Percentiles rank a stretch among this genome's conserved stretches.
Evolutionary conservation across 2,113 vertebrate genomes (phyloP).

Genomic region (Ictalurus punctatus): DNA sequence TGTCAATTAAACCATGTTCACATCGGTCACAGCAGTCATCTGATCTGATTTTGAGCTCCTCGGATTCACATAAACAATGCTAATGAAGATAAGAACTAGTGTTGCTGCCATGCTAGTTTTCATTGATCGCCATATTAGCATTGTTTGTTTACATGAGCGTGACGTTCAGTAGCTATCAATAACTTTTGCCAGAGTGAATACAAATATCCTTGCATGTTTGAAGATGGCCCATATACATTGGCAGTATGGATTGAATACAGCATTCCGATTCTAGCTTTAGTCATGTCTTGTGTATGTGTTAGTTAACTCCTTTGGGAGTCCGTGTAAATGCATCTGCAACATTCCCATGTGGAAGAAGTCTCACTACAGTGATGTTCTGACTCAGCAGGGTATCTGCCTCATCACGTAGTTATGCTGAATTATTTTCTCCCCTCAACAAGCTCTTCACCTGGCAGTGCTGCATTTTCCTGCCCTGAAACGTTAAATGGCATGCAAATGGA

Average conservation of each 20-base stretch:
- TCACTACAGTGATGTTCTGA: conserved; percentile 9
- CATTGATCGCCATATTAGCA: neutral
- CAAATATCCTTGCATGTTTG: neutral
- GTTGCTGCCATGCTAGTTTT: neutral
- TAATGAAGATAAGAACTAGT: neutral
- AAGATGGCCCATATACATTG: neutral
- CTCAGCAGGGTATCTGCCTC: conserved; percentile 2
- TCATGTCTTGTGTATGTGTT: conserved; percentile 12
- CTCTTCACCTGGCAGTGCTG: neutral
- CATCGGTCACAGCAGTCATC: neutral
- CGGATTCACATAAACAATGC: neutral
- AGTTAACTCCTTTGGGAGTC: neutral
- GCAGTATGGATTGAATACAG: neutral
- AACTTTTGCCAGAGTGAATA: neutral
- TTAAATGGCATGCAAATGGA: neutral
- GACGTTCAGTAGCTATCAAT: neutral
- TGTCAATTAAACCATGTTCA: neutral
- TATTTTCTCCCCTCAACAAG: neutral
- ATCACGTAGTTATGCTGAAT: neutral
- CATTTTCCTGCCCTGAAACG: neutral
- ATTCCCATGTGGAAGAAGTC: neutral
- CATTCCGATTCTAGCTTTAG: neutral
- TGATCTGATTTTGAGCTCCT: neutral
- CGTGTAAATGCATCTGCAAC: neutral
- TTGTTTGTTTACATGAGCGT: neutral